Evolutionary conservation across 2,888 invertebrate genomes (phyloP).

Genomic region (Himalopsyche kuldschensis): DNA sequence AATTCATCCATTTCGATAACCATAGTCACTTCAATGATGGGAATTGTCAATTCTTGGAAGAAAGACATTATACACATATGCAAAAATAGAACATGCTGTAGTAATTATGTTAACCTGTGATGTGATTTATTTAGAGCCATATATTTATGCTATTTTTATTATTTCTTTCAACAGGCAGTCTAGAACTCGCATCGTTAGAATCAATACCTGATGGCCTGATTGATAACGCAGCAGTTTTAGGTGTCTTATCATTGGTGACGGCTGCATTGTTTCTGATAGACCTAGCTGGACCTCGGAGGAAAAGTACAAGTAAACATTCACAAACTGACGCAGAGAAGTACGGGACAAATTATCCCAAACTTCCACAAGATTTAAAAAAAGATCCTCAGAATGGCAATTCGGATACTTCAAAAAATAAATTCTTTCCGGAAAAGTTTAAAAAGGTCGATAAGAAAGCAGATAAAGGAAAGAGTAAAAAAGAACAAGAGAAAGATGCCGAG

Average conservation of each 20-base stretch:
- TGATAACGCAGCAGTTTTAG: slow-evolving; percentile 73
- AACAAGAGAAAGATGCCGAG: slow-evolving; percentile 42
- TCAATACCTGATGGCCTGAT: slow-evolving; percentile 68
- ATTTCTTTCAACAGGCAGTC: slow-evolving; percentile 56
- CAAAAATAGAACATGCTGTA: too few species aligned
- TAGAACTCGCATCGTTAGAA: slow-evolving; percentile 72
- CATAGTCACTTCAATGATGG: too few species aligned
- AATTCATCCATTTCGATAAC: too few species aligned
- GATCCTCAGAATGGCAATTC: not conserved
- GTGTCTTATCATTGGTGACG: slow-evolving; percentile 66
- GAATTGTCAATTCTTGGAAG: too few species aligned
- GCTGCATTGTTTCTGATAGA: slow-evolving; percentile 71
- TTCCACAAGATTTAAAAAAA: slow-evolving; percentile 40
- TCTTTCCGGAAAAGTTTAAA: slow-evolving; percentile 34
- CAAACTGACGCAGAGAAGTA: slow-evolving; percentile 49
- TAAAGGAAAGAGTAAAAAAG: slow-evolving; percentile 46
- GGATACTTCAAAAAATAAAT: slow-evolving; percentile 37
- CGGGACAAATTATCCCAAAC: slow-evolving; percentile 40
- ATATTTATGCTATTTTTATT: not conserved
- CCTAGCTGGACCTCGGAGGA: slow-evolving; percentile 62
- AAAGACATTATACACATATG: too few species aligned
- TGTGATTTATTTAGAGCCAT: not conserved
- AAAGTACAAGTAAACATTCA: slow-evolving; percentile 49
- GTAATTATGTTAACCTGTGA: too few species aligned
- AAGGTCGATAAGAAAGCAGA: slow-evolving; percentile 7